phyloP scores from a whole-genome alignment of 2,113 vertebrate genomes.

The Nettapus auritus region DNA sequence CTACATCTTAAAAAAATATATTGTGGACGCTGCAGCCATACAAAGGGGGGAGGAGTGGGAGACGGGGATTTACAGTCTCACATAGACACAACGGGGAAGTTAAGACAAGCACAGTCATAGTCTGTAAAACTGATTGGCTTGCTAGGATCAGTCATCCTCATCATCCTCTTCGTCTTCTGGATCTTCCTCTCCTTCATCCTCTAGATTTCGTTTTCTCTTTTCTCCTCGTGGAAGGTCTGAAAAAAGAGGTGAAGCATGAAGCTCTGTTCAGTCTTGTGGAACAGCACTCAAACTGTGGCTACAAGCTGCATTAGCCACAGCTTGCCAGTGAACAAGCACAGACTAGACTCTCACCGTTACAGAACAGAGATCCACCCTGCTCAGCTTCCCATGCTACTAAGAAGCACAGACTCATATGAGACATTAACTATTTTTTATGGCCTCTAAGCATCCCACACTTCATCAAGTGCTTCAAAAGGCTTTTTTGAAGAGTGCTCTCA shows the following conservation, averaged over 20 bases:
- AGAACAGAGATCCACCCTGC: not conserved
- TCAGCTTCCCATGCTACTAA: not conserved
- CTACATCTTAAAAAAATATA: slow-evolving; percentile 78
- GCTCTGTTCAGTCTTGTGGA: not conserved
- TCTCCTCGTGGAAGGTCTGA: slow-evolving; percentile 49
- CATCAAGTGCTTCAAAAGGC: not conserved
- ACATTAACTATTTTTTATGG: not conserved
- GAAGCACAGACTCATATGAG: not conserved
- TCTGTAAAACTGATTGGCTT: slow-evolving; percentile 67
- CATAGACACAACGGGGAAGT: slow-evolving; percentile 62
- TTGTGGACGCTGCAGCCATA: slow-evolving; percentile 73
- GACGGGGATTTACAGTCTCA: slow-evolving; percentile 67
- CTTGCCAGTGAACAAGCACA: not conserved
- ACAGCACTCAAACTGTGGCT: not conserved
- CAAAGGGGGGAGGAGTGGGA: slow-evolving; percentile 63
- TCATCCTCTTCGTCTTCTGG: slow-evolving; percentile 56
- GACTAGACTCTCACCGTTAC: not conserved
- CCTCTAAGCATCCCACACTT: not conserved
- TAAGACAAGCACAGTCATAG: slow-evolving; percentile 66
- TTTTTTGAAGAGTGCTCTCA: not conserved
- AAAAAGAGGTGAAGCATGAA: slow-evolving; percentile 16
- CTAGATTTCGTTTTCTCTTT: slow-evolving; percentile 60
- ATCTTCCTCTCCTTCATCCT: slow-evolving; percentile 61
- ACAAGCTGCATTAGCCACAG: not conserved
- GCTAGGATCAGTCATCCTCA: slow-evolving; percentile 54